A percentile compares a stretch with the other conserved stretches of the same genome.
Evolutionary conservation across 2,888 invertebrate species (phyloP).

Genomic region (Metalampra italica): DNA sequence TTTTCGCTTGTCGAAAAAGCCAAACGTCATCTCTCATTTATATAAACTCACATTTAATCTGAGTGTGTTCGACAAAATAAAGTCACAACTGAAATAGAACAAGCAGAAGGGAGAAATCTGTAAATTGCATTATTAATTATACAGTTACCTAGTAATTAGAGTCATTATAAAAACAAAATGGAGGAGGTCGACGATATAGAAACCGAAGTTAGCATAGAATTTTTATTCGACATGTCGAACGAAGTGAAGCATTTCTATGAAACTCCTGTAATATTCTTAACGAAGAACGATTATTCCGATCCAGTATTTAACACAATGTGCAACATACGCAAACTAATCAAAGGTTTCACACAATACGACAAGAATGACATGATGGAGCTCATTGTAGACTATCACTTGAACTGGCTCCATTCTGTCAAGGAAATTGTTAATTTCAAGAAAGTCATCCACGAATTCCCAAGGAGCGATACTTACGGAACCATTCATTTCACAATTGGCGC

Average conservation of each 20-base stretch:
- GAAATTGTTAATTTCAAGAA: conserved; percentile 53
- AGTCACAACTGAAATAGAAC: no score
- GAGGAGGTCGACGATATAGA: background rate
- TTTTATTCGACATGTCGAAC: conserved; percentile 59
- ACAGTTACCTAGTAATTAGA: no score
- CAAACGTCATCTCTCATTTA: no score
- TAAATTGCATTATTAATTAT: no score
- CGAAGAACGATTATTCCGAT: conserved; percentile 56
- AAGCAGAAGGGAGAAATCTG: no score
- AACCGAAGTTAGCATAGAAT: conserved; percentile 17
- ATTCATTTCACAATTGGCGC: conserved; percentile 57
- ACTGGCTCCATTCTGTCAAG: conserved; percentile 56
- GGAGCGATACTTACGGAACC: conserved; percentile 46
- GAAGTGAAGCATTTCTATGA: conserved; percentile 63
- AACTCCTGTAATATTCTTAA: conserved; percentile 54
- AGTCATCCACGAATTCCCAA: conserved; percentile 27
- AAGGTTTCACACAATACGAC: conserved; percentile 26
- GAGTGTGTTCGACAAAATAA: no score
- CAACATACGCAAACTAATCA: conserved; percentile 38
- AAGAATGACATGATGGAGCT: conserved; percentile 34
- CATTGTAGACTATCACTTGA: conserved; percentile 59
- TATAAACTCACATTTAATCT: no score
- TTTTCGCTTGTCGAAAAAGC: no score
- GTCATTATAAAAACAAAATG: no score
- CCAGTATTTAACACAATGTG: conserved; percentile 53